phyloP scores from a whole-genome alignment of 2,797 vertebrate species.

The Myoxocephalus aenaeus region DNA sequence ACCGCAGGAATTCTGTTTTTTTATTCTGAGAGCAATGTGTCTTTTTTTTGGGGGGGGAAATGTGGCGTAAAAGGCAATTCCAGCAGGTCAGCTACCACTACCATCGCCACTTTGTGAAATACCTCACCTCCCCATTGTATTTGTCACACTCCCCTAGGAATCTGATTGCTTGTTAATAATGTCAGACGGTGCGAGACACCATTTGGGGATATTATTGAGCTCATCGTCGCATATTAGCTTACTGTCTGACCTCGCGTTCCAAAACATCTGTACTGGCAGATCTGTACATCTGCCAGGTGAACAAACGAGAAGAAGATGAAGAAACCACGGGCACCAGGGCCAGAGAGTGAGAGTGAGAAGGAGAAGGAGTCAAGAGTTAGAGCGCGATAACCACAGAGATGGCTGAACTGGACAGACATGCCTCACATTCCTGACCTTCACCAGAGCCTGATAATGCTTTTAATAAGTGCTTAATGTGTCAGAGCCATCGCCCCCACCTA shows the following conservation, averaged over 20 bases:
- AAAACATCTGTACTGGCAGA: neutral
- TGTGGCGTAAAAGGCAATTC: neutral
- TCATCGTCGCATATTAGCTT: slow-evolving; percentile 9
- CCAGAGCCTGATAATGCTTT: slow-evolving; percentile 86
- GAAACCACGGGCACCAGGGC: slow-evolving; percentile 19
- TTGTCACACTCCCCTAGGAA: slow-evolving; percentile 57
- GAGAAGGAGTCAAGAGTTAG: slow-evolving; percentile 56
- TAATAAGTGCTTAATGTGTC: slow-evolving; percentile 79
- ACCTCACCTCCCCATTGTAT: slow-evolving; percentile 61
- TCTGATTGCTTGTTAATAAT: slow-evolving; percentile 59
- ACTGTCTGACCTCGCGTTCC: neutral
- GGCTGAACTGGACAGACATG: slow-evolving; percentile 81
- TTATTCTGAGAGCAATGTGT: slow-evolving; percentile 22
- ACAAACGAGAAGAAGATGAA: neutral
- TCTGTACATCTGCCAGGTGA: too few species aligned
- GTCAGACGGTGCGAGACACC: slow-evolving; percentile 15
- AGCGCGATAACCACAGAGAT: slow-evolving; percentile 72
- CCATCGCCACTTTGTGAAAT: slow-evolving; percentile 67
- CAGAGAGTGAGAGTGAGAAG: slow-evolving; percentile 21
- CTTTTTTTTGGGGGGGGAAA: slow-evolving; percentile 1
- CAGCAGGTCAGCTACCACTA: slow-evolving; percentile 34
- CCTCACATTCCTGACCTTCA: slow-evolving; percentile 91
- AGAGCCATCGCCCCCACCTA: slow-evolving; percentile 16
- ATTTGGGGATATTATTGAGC: slow-evolving; percentile 13
- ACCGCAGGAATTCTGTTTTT: neutral